A percentile compares a stretch with the other conserved stretches of the same genome.
phyloP scores from a whole-genome alignment of 2,797 vertebrate genomes.

The Halcyon badia region DNA sequence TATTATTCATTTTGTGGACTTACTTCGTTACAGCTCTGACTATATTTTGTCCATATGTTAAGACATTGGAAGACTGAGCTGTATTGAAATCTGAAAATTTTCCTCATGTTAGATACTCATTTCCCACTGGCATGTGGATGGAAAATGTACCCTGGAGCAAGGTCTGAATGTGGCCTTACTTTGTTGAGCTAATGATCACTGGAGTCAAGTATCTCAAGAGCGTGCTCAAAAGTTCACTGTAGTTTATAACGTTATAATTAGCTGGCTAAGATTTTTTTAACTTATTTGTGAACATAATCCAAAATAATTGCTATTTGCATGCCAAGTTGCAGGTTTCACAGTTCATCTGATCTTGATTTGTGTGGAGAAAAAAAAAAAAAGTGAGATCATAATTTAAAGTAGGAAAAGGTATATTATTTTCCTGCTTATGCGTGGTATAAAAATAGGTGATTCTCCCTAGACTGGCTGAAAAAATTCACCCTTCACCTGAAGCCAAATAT shows the following conservation, averaged over 20 bases:
- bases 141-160: background rate
- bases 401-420: slow-evolving; percentile 25
- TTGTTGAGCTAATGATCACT: background rate
- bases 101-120: background rate
- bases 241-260: slow-evolving; percentile 37
- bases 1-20: background rate
- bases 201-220: background rate
- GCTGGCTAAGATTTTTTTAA: background rate
- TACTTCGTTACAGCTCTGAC: background rate
- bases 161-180: background rate
- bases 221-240: background rate
- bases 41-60: background rate
- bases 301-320: slow-evolving; percentile 33
- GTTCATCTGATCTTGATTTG: slow-evolving; percentile 51
- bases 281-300: slow-evolving; percentile 26
- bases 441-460: slow-evolving; percentile 23
- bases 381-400: slow-evolving; percentile 38
- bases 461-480: slow-evolving; percentile 30
- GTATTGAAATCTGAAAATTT: background rate
- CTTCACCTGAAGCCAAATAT: slow-evolving; percentile 16
- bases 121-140: background rate
- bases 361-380: background rate
- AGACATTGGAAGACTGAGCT: background rate
- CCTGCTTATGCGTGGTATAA: background rate
- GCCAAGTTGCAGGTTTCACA: slow-evolving; percentile 37